Evolutionary conservation across 2,888 invertebrate species (phyloP), one percentile per base, ranked within the genome.

Genomic region (Ferdinandea cuprea): DNA sequence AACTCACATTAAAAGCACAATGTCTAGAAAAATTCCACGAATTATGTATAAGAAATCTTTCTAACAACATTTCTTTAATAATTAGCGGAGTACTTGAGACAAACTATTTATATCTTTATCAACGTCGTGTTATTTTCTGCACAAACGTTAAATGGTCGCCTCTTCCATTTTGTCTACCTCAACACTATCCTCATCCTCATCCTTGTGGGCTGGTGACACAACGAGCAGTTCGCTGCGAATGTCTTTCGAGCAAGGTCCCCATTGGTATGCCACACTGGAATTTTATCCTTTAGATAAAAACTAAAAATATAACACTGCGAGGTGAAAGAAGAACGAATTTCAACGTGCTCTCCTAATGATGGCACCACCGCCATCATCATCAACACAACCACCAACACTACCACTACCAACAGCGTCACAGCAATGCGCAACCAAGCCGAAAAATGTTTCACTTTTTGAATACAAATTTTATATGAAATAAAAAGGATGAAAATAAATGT

Each of bases 381-480:
- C n/a, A n/a, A n/a, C n/a, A n/a, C n/a, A n/a, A n/a, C n/a, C n/a
- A n/a, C n/a, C n/a, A n/a, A n/a, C n/a, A 65, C 69, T 2, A 56
- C 30, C 46, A 44, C 32, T 21, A 69, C 35, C 37, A 48, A 46
- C 25, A 25, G 25, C 2, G 25, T 25, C 25, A 50, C 56, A 71
- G 52, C 40, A 81, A 56, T 66, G 76, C 72, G 76, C 81, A 81
- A 25, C 66, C 59, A 32, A 77, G 76, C 77, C 83, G 61, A 83
- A 83, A 83, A 73, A 78, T 83, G 77, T 73, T 78, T 83, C 83
- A 83, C 77, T 52, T 83, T 83, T 83, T 83, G 83, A 83, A 83
- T 83, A 83, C 77, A 83, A 78, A 83, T 83, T 83, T 77, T 68
- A 28, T 58, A 56, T 17, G 4, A 15, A 52, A 59, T 35, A 52